Evolutionary conservation across 1,140 invertebrate species (phyloP).

Genomic region (Sycophaga agraensis): DNA sequence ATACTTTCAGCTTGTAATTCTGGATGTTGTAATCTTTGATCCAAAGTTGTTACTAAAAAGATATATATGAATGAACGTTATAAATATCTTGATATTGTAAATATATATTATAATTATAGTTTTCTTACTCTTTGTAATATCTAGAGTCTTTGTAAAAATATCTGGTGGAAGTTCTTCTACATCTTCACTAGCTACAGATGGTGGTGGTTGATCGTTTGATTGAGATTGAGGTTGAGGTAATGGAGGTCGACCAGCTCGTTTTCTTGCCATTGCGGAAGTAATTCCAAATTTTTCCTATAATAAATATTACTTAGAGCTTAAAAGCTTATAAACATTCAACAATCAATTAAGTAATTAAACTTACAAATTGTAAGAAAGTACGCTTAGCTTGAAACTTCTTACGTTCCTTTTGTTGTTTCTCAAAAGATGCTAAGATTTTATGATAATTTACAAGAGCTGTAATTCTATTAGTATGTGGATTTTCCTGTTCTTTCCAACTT

Average conservation of each 20-base stretch:
- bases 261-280: constrained; percentile 78
- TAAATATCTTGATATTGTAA: neutral
- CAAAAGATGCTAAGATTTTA: constrained; percentile 77
- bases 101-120: neutral
- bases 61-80: neutral
- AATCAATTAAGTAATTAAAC: constrained; percentile 27
- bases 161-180: constrained; percentile 74
- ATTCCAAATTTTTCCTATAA: constrained; percentile 83
- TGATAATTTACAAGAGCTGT: constrained; percentile 81
- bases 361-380: constrained; percentile 49
- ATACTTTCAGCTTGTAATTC: constrained; percentile 78
- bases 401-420: constrained; percentile 85
- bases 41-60: constrained; percentile 72
- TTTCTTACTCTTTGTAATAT: constrained; percentile 72
- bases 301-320: constrained; percentile 7
- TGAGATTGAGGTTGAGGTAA: constrained; percentile 48
- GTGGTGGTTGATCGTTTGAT: constrained; percentile 53
- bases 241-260: constrained; percentile 66
- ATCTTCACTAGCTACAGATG: constrained; percentile 71
- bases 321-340: constrained; percentile 9
- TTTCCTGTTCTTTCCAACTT: constrained; percentile 86
- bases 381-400: constrained; percentile 67
- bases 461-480: constrained; percentile 72
- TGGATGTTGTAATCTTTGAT: constrained; percentile 78
- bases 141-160: constrained; percentile 75